Evolutionary conservation across 2,113 vertebrate genomes (phyloP).

Genomic region (Coreoperca whiteheadi): DNA sequence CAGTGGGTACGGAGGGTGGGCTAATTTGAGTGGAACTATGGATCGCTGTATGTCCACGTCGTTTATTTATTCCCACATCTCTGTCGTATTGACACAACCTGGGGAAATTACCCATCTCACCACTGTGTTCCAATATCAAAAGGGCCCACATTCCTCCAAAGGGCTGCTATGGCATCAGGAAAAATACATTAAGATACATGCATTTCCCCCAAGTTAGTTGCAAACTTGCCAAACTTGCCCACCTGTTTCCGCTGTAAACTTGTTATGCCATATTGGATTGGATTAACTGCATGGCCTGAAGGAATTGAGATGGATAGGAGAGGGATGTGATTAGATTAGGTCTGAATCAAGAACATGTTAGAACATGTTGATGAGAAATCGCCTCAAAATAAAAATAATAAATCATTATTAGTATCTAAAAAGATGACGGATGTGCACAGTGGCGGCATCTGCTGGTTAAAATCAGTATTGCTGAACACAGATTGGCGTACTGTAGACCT

Average conservation of each 20-base stretch:
- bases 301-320: background rate
- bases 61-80: constrained; percentile 21
- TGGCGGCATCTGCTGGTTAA: constrained; percentile 13
- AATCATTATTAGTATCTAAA: background rate
- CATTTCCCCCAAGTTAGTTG: background rate
- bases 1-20: too few relatives aligned
- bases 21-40: background rate
- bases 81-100: background rate
- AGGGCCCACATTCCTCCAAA: background rate
- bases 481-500: background rate
- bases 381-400: background rate
- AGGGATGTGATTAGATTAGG: background rate
- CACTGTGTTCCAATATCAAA: background rate
- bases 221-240: background rate
- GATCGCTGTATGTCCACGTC: background rate
- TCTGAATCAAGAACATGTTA: background rate
- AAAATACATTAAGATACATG: background rate
- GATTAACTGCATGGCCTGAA: background rate
- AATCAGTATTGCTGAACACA: background rate
- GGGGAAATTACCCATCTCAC: background rate
- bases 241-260: background rate
- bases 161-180: background rate
- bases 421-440: background rate
- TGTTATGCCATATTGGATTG: background rate
- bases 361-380: background rate